These are phyloP conservation scores for Cataglyphis livida DNA, from an alignment of 2,888 invertebrate genomes.

Conservation along the genomic window DNA sequence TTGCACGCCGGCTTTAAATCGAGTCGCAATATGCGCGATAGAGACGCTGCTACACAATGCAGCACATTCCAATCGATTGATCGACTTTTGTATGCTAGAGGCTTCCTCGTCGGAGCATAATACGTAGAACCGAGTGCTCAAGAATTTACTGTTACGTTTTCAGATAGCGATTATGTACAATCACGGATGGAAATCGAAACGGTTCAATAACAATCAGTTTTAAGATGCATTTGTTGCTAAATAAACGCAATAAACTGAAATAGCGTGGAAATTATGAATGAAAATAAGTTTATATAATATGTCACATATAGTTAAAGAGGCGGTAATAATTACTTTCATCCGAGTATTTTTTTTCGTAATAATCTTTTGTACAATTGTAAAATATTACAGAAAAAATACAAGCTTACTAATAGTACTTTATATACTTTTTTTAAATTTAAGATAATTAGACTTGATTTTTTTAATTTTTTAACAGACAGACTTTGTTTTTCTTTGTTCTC, in stretches of 20 bases:
- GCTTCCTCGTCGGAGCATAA: constrained; percentile 47
- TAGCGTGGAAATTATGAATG: background rate
- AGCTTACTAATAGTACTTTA: background rate
- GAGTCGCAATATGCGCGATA: constrained; percentile 17
- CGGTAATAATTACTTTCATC: no score
- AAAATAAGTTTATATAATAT: background rate
- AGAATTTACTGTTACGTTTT: constrained; percentile 43
- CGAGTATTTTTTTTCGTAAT: background rate
- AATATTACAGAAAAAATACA: background rate
- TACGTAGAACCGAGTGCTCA: constrained; percentile 21
- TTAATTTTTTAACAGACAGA: background rate
- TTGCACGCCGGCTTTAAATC: constrained; percentile 25
- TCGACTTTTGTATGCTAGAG: constrained; percentile 45
- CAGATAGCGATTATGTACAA: background rate
- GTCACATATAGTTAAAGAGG: no score
- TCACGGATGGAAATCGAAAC: background rate
- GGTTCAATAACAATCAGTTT: background rate
- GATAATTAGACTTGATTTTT: background rate
- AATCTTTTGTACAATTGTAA: background rate
- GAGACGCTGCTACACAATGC: constrained; percentile 19
- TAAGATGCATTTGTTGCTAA: background rate
- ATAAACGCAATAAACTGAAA: background rate
- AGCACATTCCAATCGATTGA: constrained; percentile 48
- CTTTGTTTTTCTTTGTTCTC: background rate
- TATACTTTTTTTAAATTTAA: background rate